Evolutionary conservation across 1,140 invertebrate genomes (phyloP).

Genomic region (Drosophila persimilis): DNA sequence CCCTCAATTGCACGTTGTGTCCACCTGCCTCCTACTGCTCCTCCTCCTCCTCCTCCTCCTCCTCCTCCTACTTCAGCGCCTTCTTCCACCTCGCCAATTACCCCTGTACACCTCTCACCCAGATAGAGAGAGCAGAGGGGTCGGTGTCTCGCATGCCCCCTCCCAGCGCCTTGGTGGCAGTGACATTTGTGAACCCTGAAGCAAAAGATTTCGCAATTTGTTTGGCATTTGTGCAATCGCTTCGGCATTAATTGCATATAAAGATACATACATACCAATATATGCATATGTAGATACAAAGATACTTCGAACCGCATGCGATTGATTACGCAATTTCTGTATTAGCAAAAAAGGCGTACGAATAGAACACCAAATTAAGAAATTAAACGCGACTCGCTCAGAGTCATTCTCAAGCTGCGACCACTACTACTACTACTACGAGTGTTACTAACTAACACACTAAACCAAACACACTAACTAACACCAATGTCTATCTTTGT

Average conservation of each 20-base stretch:
- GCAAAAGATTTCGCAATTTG: conserved; percentile 57
- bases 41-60: too few species aligned
- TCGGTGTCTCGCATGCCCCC: too few species aligned
- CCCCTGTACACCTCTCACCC: too few species aligned
- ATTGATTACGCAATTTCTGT: conserved; percentile 62
- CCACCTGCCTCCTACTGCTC: too few species aligned
- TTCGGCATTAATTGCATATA: conserved; percentile 64
- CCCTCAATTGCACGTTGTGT: conserved; percentile 26
- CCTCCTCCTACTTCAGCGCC: too few species aligned
- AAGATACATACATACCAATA: conserved; percentile 20
- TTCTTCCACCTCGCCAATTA: too few species aligned
- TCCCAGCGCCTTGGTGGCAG: conserved; percentile 18
- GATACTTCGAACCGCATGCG: conserved; percentile 12
- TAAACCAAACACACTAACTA: neutral
- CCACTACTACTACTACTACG: too few species aligned
- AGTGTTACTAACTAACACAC: conserved; percentile 1
- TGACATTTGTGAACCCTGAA: conserved; percentile 71
- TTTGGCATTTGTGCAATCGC: conserved; percentile 40
- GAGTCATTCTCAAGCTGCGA: neutral
- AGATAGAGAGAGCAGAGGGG: too few species aligned
- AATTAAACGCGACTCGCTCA: conserved; percentile 20
- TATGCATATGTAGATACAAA: conserved; percentile 7
- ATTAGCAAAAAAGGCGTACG: conserved; percentile 36
- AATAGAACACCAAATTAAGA: conserved; percentile 47
- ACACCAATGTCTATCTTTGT: neutral